Evolutionary conservation across 1,140 invertebrate species (phyloP).

Genomic region (Episyrphus balteatus): DNA sequence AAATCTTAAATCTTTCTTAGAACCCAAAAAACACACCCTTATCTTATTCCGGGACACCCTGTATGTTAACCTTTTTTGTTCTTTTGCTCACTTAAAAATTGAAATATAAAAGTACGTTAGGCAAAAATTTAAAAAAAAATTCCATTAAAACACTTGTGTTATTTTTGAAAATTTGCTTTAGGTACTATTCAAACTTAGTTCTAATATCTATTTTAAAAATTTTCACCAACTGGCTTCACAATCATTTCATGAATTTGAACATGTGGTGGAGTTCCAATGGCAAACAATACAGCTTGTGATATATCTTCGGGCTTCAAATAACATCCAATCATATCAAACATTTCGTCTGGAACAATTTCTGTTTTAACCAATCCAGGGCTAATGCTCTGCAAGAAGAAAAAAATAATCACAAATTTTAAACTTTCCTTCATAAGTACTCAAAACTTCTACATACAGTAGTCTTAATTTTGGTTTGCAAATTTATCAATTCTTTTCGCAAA

Average conservation of each 20-base stretch:
- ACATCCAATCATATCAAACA: conserved; percentile 1
- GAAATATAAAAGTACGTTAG: too few species aligned
- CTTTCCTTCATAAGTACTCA: background rate
- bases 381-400: conserved; percentile 35
- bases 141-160: too few species aligned
- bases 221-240: conserved; percentile 16
- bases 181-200: conserved; percentile 2
- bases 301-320: conserved; percentile 1
- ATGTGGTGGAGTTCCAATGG: conserved; percentile 38
- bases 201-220: background rate
- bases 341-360: conserved; percentile 27
- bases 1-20: too few species aligned
- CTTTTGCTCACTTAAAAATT: too few species aligned
- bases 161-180: too few species aligned
- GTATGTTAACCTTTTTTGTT: too few species aligned
- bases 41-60: too few species aligned
- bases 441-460: conserved; percentile 40
- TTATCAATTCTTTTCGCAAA: conserved; percentile 44
- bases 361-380: conserved; percentile 48
- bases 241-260: conserved; percentile 42
- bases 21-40: too few species aligned
- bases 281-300: background rate
- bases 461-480: conserved; percentile 43
- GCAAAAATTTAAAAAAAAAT: too few species aligned
- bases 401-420: background rate